phyloP scores from a whole-genome alignment of 53 echinoderm and acorn worm species.

The Luidia sarsii region DNA sequence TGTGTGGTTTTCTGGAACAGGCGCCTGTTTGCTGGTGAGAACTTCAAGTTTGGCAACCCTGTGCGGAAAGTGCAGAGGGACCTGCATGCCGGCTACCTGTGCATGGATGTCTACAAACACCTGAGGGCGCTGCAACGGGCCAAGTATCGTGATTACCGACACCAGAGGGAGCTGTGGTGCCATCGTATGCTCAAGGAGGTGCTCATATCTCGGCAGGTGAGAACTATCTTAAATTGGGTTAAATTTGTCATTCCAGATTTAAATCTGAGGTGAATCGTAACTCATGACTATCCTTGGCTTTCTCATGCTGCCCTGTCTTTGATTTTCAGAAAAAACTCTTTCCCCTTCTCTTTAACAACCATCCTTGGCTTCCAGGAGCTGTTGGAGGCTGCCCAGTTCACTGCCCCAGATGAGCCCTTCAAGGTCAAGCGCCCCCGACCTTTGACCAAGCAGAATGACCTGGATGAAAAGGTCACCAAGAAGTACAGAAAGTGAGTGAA shows the following conservation, averaged over 20 bases:
- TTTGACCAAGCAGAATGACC: conserved; percentile 37
- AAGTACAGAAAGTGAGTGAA: conserved; percentile 73
- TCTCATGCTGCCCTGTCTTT: too few relatives aligned
- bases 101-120: conserved; percentile 55
- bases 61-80: conserved; percentile 44
- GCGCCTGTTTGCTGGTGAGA: conserved; percentile 77
- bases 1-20: conserved; percentile 32
- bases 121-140: conserved; percentile 45
- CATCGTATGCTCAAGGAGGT: conserved; percentile 72
- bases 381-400: conserved; percentile 65
- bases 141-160: conserved; percentile 65
- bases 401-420: conserved; percentile 67
- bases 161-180: conserved; percentile 62
- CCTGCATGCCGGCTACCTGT: conserved; percentile 44
- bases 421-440: conserved; percentile 67
- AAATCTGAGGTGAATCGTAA: too few relatives aligned
- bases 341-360: too few relatives aligned
- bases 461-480: conserved; percentile 60
- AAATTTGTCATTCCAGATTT: too few relatives aligned
- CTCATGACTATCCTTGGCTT: too few relatives aligned
- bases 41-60: conserved; percentile 85
- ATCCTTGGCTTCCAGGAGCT: conserved; percentile 56
- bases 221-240: too few relatives aligned
- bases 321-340: too few relatives aligned
- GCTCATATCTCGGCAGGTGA: conserved; percentile 68